These are phyloP conservation scores for Cisticola juncidis DNA, from an alignment of 2,113 vertebrate species.

Conservation along the genomic window DNA sequence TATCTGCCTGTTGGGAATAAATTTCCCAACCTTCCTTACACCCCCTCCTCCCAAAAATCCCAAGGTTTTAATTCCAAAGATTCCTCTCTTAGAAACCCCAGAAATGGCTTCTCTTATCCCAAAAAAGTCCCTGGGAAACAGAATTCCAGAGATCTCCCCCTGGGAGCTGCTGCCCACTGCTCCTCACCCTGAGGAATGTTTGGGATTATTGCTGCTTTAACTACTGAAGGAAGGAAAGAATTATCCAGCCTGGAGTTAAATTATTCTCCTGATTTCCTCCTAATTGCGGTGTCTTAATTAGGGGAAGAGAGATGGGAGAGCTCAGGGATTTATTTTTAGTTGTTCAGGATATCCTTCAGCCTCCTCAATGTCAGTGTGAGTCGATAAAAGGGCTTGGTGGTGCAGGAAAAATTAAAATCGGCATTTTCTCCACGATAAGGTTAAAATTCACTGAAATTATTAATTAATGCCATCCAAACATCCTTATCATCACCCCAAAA, in stretches of 20 bases:
- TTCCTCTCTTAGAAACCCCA: neutral
- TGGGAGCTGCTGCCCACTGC: neutral
- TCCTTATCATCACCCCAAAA: neutral
- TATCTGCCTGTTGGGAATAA: neutral
- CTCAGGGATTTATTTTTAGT: neutral
- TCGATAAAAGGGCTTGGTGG: neutral
- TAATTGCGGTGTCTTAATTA: neutral
- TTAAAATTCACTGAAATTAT: neutral
- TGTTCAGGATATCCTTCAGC: neutral
- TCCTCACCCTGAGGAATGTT: neutral
- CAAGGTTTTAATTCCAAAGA: rapidly evolving
- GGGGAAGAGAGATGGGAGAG: neutral
- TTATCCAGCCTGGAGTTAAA: neutral
- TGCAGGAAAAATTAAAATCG: neutral
- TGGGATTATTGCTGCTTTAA: neutral
- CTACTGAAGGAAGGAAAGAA: neutral
- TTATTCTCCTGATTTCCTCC: neutral
- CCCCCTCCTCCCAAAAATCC: neutral
- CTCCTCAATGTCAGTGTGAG: neutral
- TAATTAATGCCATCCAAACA: rapidly evolving
- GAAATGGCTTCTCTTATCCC: neutral
- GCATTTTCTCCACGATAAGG: neutral
- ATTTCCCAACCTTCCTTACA: neutral
- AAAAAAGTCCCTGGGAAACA: rapidly evolving
- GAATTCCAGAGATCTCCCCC: neutral